A percentile compares a stretch with the other conserved stretches of the same genome.
These are phyloP conservation scores for Mythimna lalbum DNA, from an alignment of 2,888 invertebrate species.

Conservation along the genomic window DNA sequence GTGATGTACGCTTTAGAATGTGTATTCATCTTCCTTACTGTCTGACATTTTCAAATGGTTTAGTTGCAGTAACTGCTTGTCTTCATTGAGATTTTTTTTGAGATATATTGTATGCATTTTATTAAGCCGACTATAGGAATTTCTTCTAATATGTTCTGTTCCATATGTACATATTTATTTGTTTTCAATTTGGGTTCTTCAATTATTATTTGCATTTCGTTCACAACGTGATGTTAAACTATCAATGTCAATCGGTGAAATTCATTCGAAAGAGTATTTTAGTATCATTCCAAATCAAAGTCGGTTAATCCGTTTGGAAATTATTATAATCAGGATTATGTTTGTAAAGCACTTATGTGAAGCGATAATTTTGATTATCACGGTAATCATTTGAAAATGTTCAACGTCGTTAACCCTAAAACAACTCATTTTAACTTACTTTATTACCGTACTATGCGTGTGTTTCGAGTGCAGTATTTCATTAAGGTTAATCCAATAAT, in stretches of 20 bases:
- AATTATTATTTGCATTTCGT: neutral
- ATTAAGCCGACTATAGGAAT: neutral
- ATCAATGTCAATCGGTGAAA: neutral
- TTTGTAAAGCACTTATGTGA: slow-evolving; percentile 28
- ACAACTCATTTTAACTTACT: slow-evolving; percentile 25
- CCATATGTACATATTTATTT: slow-evolving; percentile 1
- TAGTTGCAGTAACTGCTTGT: too few species aligned
- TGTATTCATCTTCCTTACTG: too few species aligned
- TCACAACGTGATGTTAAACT: neutral
- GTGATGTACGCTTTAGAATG: too few species aligned
- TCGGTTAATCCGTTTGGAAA: slow-evolving; percentile 14
- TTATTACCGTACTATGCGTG: slow-evolving; percentile 20
- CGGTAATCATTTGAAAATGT: slow-evolving; percentile 37
- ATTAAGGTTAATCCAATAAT: slow-evolving; percentile 25
- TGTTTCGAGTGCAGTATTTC: slow-evolving; percentile 20
- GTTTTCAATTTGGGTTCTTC: neutral
- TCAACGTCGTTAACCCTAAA: slow-evolving; percentile 55
- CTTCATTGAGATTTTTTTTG: too few species aligned
- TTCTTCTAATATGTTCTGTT: slow-evolving; percentile 18
- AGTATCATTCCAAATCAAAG: slow-evolving; percentile 1
- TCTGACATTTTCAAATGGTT: too few species aligned
- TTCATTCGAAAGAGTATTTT: neutral
- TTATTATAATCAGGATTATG: slow-evolving; percentile 12
- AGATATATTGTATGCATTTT: too few species aligned
- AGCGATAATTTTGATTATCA: slow-evolving; percentile 29